These are phyloP conservation scores for Ptychobarbus kaznakovi DNA, from an alignment of 2,797 vertebrate species.

Conservation along the genomic window DNA sequence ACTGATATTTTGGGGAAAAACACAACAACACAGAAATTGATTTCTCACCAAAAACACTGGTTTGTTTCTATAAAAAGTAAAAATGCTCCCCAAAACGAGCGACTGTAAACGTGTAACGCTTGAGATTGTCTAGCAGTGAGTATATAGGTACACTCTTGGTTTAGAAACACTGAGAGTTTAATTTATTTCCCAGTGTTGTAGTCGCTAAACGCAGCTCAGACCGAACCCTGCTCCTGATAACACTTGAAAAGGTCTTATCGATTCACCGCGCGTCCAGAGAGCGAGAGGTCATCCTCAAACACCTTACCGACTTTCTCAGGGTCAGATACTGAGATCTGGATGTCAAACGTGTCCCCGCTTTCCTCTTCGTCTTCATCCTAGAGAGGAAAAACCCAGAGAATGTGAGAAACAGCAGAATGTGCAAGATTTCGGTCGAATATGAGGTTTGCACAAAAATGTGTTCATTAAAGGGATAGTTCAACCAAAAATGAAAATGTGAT, in stretches of 20 bases:
- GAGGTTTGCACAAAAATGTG: no score
- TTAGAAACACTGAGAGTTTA: not conserved
- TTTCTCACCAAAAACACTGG: not conserved
- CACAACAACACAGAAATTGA: not conserved
- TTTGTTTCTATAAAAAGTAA: not conserved
- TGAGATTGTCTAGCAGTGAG: not conserved
- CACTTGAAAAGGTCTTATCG: slow-evolving; percentile 63
- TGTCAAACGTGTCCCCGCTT: slow-evolving; percentile 86
- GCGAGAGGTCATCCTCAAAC: not conserved
- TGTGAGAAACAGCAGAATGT: not conserved
- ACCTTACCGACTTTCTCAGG: slow-evolving; percentile 96
- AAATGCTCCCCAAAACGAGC: not conserved
- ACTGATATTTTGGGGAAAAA: not conserved
- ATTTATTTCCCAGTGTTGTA: not conserved
- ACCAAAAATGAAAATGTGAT: no score
- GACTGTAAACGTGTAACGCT: not conserved
- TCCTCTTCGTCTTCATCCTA: slow-evolving; percentile 90
- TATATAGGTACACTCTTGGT: not conserved
- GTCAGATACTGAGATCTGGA: slow-evolving; percentile 93
- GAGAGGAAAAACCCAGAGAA: not conserved
- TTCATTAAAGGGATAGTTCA: no score
- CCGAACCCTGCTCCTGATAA: slow-evolving; percentile 49
- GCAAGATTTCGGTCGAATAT: no score
- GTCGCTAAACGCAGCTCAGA: slow-evolving; percentile 11
- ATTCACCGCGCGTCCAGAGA: not conserved